Conservation (phyloP, 2,888 invertebrate genomes). For the Prenolepis imparis region DNA sequence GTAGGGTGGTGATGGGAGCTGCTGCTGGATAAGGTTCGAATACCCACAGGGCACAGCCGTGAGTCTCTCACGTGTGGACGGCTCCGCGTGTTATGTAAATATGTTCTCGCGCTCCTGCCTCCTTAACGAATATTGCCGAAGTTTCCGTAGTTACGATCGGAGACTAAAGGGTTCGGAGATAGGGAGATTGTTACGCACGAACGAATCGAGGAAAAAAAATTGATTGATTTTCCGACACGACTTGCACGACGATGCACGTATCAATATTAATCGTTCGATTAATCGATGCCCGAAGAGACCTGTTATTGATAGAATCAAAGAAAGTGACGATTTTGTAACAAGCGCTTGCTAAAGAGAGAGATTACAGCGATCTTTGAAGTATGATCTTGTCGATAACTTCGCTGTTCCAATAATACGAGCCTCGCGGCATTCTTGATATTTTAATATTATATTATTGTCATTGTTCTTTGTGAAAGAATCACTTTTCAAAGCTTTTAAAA, state of each 20-base stretch:
- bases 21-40: slow-evolving; percentile 51
- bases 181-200: background rate
- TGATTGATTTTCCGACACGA: background rate
- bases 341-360: slow-evolving; percentile 7
- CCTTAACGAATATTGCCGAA: slow-evolving; percentile 76
- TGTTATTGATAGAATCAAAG: slow-evolving; percentile 21
- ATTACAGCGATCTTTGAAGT: background rate
- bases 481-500: background rate
- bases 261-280: slow-evolving; percentile 32
- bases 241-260: background rate
- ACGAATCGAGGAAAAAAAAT: background rate
- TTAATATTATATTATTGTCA: slow-evolving; percentile 3
- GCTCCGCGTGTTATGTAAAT: slow-evolving; percentile 77
- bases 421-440: background rate
- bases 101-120: slow-evolving; percentile 64
- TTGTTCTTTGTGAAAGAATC: background rate
- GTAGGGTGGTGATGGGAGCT: slow-evolving; percentile 48
- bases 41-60: slow-evolving; percentile 61
- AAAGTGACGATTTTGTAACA: slow-evolving; percentile 23
- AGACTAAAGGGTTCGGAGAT: background rate
- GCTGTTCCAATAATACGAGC: background rate
- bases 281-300: slow-evolving; percentile 6
- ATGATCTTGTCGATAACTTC: background rate
- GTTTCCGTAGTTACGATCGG: slow-evolving; percentile 61
- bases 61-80: slow-evolving; percentile 53